These are phyloP conservation scores for Drosophila vallismaia DNA, from an alignment of 2,888 invertebrate genomes.

Conservation along the genomic window DNA sequence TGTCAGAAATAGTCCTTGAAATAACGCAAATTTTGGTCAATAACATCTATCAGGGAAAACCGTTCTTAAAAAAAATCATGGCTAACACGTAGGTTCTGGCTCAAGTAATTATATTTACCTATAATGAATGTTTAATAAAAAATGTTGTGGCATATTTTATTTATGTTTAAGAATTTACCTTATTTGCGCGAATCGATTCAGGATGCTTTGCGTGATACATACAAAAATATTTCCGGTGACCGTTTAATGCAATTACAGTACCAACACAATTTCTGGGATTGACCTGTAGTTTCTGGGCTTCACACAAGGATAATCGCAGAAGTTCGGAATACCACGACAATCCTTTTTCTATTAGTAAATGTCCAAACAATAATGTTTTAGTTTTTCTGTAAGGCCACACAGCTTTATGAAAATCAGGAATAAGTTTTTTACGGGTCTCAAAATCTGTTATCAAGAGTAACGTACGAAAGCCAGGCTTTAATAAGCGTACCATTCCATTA, in stretches of 20 bases:
- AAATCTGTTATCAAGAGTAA: conserved; percentile 95
- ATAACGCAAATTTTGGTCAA: too few species aligned
- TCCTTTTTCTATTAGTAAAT: conserved; percentile 95
- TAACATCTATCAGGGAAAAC: too few species aligned
- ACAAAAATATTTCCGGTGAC: conserved; percentile 98
- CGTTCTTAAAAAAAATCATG: too few species aligned
- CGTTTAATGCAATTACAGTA: conserved; percentile 97
- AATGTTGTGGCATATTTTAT: too few species aligned
- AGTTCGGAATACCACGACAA: conserved; percentile 96
- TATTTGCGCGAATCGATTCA: conserved; percentile 89
- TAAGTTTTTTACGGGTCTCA: conserved; percentile 92
- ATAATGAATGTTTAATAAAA: too few species aligned
- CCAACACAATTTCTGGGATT: conserved; percentile 99
- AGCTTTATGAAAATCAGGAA: conserved; percentile 95
- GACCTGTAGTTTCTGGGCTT: conserved; percentile 92
- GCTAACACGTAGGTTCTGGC: too few species aligned
- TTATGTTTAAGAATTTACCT: conserved; percentile 83
- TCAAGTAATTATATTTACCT: too few species aligned
- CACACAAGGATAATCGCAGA: conserved; percentile 93
- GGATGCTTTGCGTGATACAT: conserved; percentile 99
- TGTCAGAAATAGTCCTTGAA: too few species aligned
- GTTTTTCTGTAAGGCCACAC: conserved; percentile 98
- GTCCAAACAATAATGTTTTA: conserved; percentile 97
- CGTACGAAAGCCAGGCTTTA: conserved; percentile 98
- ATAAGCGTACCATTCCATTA: conserved; percentile 94